These are phyloP conservation scores for Oreocharis arfaki DNA, from an alignment of 2,113 vertebrate species.

Conservation along the genomic window DNA sequence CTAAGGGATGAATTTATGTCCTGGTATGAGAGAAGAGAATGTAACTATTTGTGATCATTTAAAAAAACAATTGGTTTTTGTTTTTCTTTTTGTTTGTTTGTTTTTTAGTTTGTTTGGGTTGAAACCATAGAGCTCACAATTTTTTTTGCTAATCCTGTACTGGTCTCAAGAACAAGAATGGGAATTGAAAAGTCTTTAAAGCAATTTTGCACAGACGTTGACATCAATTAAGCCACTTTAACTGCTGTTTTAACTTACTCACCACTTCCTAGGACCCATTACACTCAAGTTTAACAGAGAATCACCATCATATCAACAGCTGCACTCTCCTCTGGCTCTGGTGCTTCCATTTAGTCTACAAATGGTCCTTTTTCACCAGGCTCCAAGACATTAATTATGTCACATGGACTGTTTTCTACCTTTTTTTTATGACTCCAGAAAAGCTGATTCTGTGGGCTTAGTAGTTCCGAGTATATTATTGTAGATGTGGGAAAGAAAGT, in stretches of 20 bases:
- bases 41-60: not conserved
- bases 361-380: not conserved
- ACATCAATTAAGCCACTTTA: not conserved
- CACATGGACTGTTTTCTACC: not conserved
- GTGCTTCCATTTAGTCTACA: not conserved
- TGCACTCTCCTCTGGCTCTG: not conserved
- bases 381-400: not conserved
- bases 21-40: not conserved
- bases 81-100: not conserved
- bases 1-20: not conserved
- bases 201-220: not conserved
- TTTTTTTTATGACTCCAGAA: not conserved
- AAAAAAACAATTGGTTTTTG: not conserved
- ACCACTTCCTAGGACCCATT: not conserved
- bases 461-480: not conserved
- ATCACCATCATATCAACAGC: not conserved
- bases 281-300: not conserved
- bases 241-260: not conserved
- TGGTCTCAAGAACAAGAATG: not conserved
- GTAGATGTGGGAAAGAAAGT: not conserved
- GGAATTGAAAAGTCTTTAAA: not conserved
- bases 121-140: not conserved
- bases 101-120: not conserved
- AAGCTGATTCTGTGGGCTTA: not conserved
- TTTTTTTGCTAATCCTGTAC: not conserved